Evolutionary conservation across 1,140 invertebrate species (phyloP), one percentile per base, ranked within the genome.

Genomic region (Onthophagus taurus): DNA sequence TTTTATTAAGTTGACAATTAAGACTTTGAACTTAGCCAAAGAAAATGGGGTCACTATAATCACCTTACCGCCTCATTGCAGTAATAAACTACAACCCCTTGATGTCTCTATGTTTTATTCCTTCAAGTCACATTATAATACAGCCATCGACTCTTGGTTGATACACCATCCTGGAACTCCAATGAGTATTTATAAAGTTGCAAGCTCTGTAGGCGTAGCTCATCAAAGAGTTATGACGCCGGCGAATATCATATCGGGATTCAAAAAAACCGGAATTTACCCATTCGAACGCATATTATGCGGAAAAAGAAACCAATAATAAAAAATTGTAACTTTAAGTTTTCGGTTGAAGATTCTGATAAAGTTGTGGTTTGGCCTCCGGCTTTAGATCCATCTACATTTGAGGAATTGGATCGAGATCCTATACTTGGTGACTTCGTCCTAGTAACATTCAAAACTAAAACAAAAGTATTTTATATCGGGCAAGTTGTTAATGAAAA

Each of bases 21-120:
- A n/a, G n/a, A n/a, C n/a, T n/a, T n/a, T 63, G 1, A 42, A 61
- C 44, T 41, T 50, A 6, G 54, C 52, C 0, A 59, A 57, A 54
- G 34, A 52, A 19, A 31, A 53, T 24, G 52, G 51, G 4, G 51
- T 63, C 1, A 42, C 26, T 19, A n/a, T 31, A 6, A 14, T 2
- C n/a, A 7, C n/a, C 4, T 14, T 31, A 31, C 30, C 4, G n/a
- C 30, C 30, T 12, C 30, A 4, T 31, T 4, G 30, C 30, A 31
- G 4, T n/a, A 4, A 31, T 11, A 11, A 11, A 14, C 30, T 31
- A 14, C 30, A 31, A 45, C 70, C 66, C 0, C 48, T 73, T 0
- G 69, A 72, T 48, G 50, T 61, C 0, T 49, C 55, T 7, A 54
- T 72, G 4, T 66, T 51, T 53, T 57, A 52, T n/a, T 53, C 62